A percentile compares a stretch with the other conserved stretches of the same genome.
Evolutionary conservation across 2,113 vertebrate species (phyloP).

Genomic region (Malurus melanocephalus): DNA sequence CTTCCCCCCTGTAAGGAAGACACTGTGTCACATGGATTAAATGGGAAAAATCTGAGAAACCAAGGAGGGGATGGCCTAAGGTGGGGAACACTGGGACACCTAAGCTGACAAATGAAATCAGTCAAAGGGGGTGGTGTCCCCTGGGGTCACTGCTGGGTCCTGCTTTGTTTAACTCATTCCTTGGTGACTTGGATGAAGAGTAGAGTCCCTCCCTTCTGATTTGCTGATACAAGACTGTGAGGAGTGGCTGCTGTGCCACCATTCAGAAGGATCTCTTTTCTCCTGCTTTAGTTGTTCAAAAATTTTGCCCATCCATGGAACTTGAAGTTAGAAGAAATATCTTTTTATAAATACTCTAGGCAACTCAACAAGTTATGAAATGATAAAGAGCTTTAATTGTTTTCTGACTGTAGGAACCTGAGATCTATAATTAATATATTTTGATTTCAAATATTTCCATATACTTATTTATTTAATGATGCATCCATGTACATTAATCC

Average conservation of each 20-base stretch:
- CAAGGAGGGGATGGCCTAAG: background rate
- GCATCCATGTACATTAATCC: background rate
- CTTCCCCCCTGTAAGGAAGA: background rate
- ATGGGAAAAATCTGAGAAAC: background rate
- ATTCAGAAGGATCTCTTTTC: background rate
- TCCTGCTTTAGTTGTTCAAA: background rate
- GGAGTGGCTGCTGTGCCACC: background rate
- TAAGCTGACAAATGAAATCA: background rate
- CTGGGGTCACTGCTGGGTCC: background rate
- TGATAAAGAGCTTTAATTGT: background rate
- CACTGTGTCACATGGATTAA: background rate
- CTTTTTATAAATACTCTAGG: background rate
- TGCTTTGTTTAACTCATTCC: background rate
- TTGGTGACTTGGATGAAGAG: fast-evolving
- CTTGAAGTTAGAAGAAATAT: background rate
- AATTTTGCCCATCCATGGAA: background rate
- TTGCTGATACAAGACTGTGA: background rate
- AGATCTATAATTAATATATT: background rate
- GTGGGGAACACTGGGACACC: background rate
- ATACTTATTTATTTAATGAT: background rate
- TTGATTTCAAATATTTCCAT: background rate
- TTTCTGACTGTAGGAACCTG: background rate
- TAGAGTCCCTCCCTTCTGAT: background rate
- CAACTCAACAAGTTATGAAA: background rate
- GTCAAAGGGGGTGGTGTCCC: background rate